phyloP scores from a whole-genome alignment of 2,888 invertebrate genomes.

The Tiphia femorata region DNA sequence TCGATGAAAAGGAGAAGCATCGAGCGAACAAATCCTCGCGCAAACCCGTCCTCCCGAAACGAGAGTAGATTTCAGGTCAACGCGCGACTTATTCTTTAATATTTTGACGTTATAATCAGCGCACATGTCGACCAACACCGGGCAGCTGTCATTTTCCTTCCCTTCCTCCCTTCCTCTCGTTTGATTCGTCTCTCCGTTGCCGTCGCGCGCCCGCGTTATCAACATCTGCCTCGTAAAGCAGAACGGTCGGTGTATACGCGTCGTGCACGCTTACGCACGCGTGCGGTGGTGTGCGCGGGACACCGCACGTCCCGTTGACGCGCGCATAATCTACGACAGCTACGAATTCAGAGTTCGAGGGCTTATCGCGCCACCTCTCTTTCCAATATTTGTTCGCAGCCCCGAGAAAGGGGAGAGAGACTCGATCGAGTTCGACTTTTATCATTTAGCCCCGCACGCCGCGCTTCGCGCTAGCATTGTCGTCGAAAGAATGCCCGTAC shows the following conservation, averaged over 20 bases:
- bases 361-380: slow-evolving; percentile 46
- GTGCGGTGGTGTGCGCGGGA: too few species aligned
- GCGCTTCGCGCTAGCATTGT: too few species aligned
- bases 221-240: slow-evolving; percentile 60
- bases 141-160: slow-evolving; percentile 55
- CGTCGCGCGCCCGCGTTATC: slow-evolving; percentile 54
- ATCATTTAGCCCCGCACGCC: slow-evolving; percentile 37
- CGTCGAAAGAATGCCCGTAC: slow-evolving; percentile 40
- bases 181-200: slow-evolving; percentile 36
- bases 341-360: slow-evolving; percentile 44
- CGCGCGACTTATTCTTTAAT: slow-evolving; percentile 34
- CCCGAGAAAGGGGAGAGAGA: slow-evolving; percentile 33
- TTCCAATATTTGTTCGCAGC: slow-evolving; percentile 56
- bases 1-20: too few species aligned
- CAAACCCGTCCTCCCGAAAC: too few species aligned
- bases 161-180: slow-evolving; percentile 12
- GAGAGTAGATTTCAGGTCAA: too few species aligned
- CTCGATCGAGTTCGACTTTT: slow-evolving; percentile 40
- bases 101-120: slow-evolving; percentile 56
- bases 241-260: slow-evolving; percentile 32
- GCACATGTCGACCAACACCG: slow-evolving; percentile 54
- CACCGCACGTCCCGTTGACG: too few species aligned
- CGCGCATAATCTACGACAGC: slow-evolving; percentile 45
- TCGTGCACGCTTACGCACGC: slow-evolving; percentile 9
- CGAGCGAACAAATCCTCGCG: too few species aligned